Conservation (phyloP, 2,113 vertebrate genomes). For the Siphamia tubifer region DNA sequence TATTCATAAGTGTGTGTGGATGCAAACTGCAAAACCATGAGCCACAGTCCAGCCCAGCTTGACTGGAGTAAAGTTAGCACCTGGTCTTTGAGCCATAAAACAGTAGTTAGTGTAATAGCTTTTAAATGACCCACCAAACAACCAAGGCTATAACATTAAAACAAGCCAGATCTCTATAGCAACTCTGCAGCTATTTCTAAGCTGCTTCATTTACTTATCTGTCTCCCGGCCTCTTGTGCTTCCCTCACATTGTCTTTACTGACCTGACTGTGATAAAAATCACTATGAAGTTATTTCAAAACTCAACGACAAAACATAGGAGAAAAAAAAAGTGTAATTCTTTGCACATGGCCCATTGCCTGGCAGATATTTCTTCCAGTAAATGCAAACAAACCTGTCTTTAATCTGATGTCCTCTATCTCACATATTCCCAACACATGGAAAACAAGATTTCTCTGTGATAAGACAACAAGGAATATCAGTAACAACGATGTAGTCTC, state of each 20-base stretch:
- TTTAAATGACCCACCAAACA: slow-evolving; percentile 52
- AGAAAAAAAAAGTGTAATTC: background rate
- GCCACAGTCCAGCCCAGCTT: slow-evolving; percentile 11
- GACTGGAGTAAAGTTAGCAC: slow-evolving; percentile 46
- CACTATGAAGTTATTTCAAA: too few relatives aligned
- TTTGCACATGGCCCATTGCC: background rate
- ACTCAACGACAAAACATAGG: background rate
- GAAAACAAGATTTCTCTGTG: background rate
- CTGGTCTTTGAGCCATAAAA: slow-evolving; percentile 57
- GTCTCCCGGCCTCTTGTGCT: background rate
- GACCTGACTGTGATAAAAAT: slow-evolving; percentile 2
- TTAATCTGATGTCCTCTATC: slow-evolving; percentile 17
- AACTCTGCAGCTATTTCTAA: slow-evolving; percentile 15
- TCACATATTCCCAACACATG: slow-evolving; percentile 30
- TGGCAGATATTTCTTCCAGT: background rate
- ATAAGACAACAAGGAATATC: background rate
- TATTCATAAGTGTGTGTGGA: background rate
- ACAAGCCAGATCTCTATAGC: slow-evolving; percentile 26
- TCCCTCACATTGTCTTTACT: background rate
- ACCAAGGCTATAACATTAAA: slow-evolving; percentile 27
- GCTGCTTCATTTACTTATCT: background rate
- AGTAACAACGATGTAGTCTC: background rate
- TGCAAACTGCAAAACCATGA: slow-evolving; percentile 5
- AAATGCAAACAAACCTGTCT: slow-evolving; percentile 1
- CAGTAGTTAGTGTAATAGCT: slow-evolving; percentile 45